Evolutionary conservation across 2,113 vertebrate genomes (phyloP).

Genomic region (Nannospalax galili): DNA sequence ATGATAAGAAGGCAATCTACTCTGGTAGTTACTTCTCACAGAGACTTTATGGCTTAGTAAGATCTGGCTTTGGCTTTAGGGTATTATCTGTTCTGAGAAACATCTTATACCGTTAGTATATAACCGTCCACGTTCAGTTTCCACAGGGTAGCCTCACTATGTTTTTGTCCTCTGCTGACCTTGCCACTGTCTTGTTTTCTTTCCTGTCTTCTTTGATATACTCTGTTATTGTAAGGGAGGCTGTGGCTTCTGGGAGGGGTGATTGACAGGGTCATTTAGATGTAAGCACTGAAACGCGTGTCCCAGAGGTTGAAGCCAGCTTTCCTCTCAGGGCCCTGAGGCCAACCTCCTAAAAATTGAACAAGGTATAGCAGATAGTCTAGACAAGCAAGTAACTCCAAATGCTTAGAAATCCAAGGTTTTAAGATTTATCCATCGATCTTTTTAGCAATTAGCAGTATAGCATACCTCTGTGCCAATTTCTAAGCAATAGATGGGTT

Average conservation of each 20-base stretch:
- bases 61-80: not conserved
- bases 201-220: conserved; percentile 76
- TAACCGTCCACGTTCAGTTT: conserved; percentile 17
- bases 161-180: conserved; percentile 68
- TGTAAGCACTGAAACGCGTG: conserved; percentile 69
- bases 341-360: conserved; percentile 45
- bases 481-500: not conserved
- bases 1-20: not conserved
- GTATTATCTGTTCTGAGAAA: conserved; percentile 36
- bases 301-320: conserved; percentile 73
- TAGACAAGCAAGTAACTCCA: conserved; percentile 55
- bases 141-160: conserved; percentile 36
- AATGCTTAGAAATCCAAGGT: conserved; percentile 48
- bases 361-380: conserved; percentile 77
- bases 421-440: conserved; percentile 22
- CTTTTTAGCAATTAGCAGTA: conserved; percentile 56
- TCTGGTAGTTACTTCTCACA: not conserved
- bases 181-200: conserved; percentile 72
- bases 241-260: conserved; percentile 29
- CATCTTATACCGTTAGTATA: not conserved
- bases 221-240: conserved; percentile 73
- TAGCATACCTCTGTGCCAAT: not conserved
- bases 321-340: conserved; percentile 38
- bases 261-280: conserved; percentile 65
- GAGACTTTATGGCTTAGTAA: not conserved